Conservation (phyloP, 2,113 vertebrate genomes). For the Hoplias malabaricus region DNA sequence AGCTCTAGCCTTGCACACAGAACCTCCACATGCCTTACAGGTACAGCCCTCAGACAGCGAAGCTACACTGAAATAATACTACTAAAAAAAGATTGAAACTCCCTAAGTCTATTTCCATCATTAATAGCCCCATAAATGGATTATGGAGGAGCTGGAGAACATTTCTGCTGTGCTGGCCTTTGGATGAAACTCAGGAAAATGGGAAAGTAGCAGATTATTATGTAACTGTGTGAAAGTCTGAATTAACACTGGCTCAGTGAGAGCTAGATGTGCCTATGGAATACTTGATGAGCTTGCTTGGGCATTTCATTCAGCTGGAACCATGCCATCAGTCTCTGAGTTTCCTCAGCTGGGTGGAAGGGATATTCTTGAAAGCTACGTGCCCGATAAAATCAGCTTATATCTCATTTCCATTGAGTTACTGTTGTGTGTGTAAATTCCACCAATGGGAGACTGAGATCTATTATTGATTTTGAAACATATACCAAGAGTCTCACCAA, state of each 20-base stretch:
- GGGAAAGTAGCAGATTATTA: not conserved
- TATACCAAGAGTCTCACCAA: too few relatives aligned
- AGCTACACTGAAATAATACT: not conserved
- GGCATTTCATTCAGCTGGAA: slow-evolving; percentile 5
- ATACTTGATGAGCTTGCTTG: not conserved
- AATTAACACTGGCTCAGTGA: not conserved
- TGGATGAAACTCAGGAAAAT: slow-evolving; percentile 1
- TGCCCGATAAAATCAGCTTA: not conserved
- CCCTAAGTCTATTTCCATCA: not conserved
- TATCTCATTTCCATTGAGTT: too few relatives aligned
- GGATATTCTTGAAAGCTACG: too few relatives aligned
- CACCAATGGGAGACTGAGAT: too few relatives aligned
- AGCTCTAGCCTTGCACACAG: not conserved
- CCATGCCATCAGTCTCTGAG: not conserved
- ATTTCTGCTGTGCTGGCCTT: not conserved
- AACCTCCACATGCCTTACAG: not conserved
- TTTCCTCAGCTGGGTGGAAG: too few relatives aligned
- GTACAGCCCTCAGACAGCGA: not conserved
- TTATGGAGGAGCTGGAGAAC: not conserved
- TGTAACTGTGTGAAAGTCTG: slow-evolving; percentile 11
- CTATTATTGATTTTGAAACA: not conserved
- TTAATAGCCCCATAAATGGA: slow-evolving; percentile 15
- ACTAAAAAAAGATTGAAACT: not conserved
- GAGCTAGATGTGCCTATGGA: not conserved
- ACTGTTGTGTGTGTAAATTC: too few relatives aligned